phyloP scores from a whole-genome alignment of 1,140 invertebrate genomes.

The Dolichoris vasculosae region DNA sequence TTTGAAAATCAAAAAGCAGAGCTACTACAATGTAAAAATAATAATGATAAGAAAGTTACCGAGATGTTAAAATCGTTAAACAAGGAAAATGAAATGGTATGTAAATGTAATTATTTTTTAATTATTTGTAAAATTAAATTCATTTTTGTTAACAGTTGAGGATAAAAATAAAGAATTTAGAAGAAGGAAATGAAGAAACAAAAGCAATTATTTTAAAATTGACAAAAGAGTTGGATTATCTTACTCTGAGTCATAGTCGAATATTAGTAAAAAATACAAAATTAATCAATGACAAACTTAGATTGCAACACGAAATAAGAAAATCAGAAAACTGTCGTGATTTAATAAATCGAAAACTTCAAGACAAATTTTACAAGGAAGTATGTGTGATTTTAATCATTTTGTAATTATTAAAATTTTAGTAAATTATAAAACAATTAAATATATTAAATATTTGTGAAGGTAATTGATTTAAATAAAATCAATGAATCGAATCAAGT shows the following conservation, averaged over 20 bases:
- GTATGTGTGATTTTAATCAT: constrained; percentile 52
- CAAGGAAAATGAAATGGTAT: constrained; percentile 68
- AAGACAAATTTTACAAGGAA: constrained; percentile 70
- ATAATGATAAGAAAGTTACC: constrained; percentile 62
- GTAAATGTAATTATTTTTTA: constrained; percentile 25
- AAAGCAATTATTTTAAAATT: constrained; percentile 65
- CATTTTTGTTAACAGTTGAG: constrained; percentile 55
- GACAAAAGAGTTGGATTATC: constrained; percentile 70
- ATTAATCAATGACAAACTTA: constrained; percentile 78
- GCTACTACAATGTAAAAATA: constrained; percentile 69
- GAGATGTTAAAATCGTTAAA: constrained; percentile 66
- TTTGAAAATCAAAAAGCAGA: constrained; percentile 73
- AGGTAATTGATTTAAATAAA: constrained; percentile 70
- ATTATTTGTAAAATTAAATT: not conserved
- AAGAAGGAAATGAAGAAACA: constrained; percentile 67
- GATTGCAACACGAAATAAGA: constrained; percentile 72
- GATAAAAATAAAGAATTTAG: constrained; percentile 65
- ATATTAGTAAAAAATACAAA: constrained; percentile 79
- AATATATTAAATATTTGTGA: constrained; percentile 13
- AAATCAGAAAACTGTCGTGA: constrained; percentile 68
- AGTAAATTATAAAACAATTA: not conserved
- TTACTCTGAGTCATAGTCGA: constrained; percentile 77
- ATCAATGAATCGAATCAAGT: constrained; percentile 68
- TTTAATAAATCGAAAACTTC: constrained; percentile 59
- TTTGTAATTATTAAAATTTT: constrained; percentile 1